Conservation (phyloP, 1,140 invertebrate species). For the Diachasmimorpha longicaudata region DNA sequence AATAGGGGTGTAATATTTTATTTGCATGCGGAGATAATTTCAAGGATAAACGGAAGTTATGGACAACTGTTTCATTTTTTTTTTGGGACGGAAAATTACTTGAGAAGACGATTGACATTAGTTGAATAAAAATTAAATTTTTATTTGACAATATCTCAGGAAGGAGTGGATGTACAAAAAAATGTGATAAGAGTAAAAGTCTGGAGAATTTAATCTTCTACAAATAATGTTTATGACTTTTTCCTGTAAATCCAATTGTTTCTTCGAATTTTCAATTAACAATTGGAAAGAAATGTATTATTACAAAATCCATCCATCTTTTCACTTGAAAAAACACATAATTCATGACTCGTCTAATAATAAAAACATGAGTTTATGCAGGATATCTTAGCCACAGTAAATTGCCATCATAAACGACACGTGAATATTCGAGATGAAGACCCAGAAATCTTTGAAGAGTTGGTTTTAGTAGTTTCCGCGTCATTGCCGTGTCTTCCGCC, state of each 20-base stretch:
- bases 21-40: constrained; percentile 42
- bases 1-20: not conserved
- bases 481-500: constrained; percentile 42
- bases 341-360: not conserved
- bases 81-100: not conserved
- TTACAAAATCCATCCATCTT: not conserved
- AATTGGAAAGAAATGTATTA: not conserved
- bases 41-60: no score
- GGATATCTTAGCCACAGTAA: constrained; percentile 5
- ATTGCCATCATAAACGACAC: constrained; percentile 22
- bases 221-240: no score
- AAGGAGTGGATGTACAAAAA: no score
- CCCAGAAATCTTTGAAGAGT: not conserved
- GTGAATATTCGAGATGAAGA: not conserved
- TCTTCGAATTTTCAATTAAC: constrained; percentile 8
- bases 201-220: no score
- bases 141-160: no score
- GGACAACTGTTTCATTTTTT: not conserved
- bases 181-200: no score
- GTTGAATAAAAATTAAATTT: not conserved
- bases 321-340: not conserved
- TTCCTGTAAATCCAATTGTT: constrained; percentile 32
- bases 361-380: not conserved
- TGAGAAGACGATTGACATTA: not conserved
- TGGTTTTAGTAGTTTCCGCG: constrained; percentile 28